Conservation (phyloP, 2,113 vertebrate species). For the Balaeniceps rex region DNA sequence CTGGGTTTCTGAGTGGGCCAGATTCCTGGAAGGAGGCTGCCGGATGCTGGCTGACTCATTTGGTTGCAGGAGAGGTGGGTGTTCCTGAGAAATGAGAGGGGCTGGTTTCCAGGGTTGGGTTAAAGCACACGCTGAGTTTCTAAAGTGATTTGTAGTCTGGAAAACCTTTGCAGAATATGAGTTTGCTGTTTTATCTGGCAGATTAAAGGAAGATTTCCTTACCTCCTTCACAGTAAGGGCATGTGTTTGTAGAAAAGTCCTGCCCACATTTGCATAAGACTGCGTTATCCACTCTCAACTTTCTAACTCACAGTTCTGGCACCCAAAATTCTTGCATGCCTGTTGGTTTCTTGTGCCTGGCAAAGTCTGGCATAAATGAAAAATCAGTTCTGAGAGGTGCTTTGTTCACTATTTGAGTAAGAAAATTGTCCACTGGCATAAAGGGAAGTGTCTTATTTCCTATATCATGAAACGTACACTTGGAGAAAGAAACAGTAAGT, state of each 20-base stretch:
- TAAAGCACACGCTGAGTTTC: not conserved
- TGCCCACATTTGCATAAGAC: not conserved
- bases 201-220: not conserved
- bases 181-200: slow-evolving; percentile 11
- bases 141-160: not conserved
- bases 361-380: not conserved
- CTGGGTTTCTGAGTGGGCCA: too few species aligned
- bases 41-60: not conserved
- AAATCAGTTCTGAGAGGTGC: not conserved
- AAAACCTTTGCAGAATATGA: not conserved
- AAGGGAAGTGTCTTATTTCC: not conserved
- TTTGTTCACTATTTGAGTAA: not conserved
- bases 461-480: not conserved
- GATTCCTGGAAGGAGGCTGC: too few species aligned
- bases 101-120: not conserved
- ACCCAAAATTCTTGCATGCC: not conserved
- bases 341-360: not conserved
- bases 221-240: not conserved
- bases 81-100: not conserved
- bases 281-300: not conserved
- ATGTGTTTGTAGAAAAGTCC: not conserved
- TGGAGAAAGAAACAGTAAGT: not conserved
- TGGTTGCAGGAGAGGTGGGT: not conserved
- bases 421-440: not conserved
- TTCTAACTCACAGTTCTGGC: not conserved